Conservation (phyloP, 2,113 vertebrate species). For the Cochlearius cochlearius region DNA sequence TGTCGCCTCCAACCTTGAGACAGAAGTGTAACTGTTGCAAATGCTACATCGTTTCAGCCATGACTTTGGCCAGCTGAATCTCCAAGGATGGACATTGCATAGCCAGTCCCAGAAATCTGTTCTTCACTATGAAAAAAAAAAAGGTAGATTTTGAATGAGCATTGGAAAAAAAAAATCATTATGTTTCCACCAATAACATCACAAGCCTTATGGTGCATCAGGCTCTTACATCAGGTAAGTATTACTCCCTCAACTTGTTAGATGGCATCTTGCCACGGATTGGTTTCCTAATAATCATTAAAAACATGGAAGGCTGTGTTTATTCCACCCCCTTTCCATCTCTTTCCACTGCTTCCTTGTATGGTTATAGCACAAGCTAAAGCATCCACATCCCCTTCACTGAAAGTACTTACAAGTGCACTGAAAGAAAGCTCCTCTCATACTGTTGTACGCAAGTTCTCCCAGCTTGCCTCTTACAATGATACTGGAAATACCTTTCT, state of each 20-base stretch:
- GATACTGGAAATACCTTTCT: neutral
- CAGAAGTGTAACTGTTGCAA: neutral
- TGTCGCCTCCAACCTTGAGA: accelerated
- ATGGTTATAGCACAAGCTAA: neutral
- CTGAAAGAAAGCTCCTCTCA: neutral
- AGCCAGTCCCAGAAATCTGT: neutral
- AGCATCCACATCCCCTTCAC: neutral
- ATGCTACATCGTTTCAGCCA: neutral
- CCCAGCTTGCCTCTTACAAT: neutral
- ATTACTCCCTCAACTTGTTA: neutral
- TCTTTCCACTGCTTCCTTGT: neutral
- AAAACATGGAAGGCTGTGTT: neutral
- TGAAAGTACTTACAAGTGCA: neutral
- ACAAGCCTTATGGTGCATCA: neutral
- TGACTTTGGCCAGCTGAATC: neutral
- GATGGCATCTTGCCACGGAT: neutral
- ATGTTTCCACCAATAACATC: neutral
- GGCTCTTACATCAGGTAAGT: neutral
- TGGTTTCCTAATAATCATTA: neutral
- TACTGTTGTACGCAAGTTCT: neutral
- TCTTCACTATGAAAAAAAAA: neutral
- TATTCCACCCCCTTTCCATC: neutral
- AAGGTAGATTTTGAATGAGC: neutral
- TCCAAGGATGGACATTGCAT: neutral
- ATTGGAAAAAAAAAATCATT: neutral